phyloP scores from a whole-genome alignment of 2,888 invertebrate species.

The Trachelus stipa region DNA sequence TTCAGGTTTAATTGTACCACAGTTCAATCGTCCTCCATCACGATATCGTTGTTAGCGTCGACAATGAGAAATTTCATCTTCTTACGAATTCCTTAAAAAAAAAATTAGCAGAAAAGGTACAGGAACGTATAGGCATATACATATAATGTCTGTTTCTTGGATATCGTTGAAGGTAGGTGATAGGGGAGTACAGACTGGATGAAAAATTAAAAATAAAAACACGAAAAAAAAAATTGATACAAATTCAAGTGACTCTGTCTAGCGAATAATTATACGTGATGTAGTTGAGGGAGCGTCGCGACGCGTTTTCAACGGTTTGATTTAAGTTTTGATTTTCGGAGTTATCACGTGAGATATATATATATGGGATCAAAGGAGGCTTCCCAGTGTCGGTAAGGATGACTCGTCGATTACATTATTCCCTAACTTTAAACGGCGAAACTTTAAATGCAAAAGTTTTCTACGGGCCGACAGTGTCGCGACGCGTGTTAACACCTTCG shows the following conservation, averaged over 20 bases:
- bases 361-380: slow-evolving; percentile 16
- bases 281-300: slow-evolving; percentile 9
- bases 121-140: neutral
- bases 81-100: neutral
- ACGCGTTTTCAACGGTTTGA: neutral
- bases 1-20: neutral
- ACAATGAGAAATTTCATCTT: neutral
- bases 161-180: neutral
- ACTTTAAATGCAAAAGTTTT: neutral
- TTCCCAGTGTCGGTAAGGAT: slow-evolving; percentile 15
- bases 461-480: neutral
- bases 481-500: neutral
- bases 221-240: slow-evolving; percentile 3
- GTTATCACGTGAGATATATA: neutral
- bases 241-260: slow-evolving; percentile 14
- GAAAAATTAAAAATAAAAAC: slow-evolving; percentile 9
- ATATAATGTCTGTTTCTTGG: neutral
- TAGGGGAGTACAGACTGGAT: slow-evolving; percentile 5
- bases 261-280: slow-evolving; percentile 23
- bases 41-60: slow-evolving; percentile 24
- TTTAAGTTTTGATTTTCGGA: neutral
- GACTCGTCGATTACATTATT: neutral
- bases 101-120: neutral
- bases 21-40: slow-evolving; percentile 14
- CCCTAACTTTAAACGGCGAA: neutral